Percentiles rank a stretch among this genome's conserved stretches.
These are phyloP conservation scores for Diplodus sargus DNA, from an alignment of 2,797 vertebrate species.

Conservation along the genomic window DNA sequence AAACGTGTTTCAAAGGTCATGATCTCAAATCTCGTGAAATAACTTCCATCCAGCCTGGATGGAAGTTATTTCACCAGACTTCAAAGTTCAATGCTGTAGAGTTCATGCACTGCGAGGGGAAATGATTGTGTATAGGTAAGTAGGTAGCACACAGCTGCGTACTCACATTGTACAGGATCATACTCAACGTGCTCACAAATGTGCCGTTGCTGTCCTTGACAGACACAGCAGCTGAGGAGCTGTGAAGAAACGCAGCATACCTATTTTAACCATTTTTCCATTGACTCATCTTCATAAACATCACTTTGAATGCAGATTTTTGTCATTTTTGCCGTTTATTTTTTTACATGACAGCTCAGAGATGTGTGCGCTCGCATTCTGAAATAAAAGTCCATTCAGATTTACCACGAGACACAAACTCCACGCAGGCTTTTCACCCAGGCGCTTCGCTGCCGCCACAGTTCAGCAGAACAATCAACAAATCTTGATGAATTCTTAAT, in stretches of 20 bases:
- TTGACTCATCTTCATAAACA: conserved; percentile 8
- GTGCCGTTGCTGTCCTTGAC: conserved; percentile 97
- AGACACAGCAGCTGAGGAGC: conserved; percentile 96
- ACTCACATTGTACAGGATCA: conserved; percentile 98
- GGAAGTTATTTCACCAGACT: neutral
- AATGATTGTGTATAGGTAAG: neutral
- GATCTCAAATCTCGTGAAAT: neutral
- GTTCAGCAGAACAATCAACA: conserved; percentile 24
- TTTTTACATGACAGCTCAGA: conserved; percentile 8
- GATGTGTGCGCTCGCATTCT: neutral
- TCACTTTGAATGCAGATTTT: neutral
- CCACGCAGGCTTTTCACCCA: conserved; percentile 17
- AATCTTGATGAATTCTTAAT: conserved; percentile 19
- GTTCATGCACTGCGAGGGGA: neutral
- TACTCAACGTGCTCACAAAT: conserved; percentile 97
- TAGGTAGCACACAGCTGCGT: neutral
- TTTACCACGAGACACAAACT: conserved; percentile 9
- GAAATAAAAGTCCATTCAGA: conserved; percentile 32
- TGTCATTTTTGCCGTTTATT: neutral
- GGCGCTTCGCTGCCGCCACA: neutral
- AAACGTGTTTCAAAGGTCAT: neutral
- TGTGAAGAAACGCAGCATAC: conserved; percentile 71
- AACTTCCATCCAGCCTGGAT: neutral
- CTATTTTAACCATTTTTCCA: neutral
- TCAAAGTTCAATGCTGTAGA: neutral